Base-by-base conservation (phyloP, 2,888 invertebrate genomes). In the Oxytorus armatus region DNA sequence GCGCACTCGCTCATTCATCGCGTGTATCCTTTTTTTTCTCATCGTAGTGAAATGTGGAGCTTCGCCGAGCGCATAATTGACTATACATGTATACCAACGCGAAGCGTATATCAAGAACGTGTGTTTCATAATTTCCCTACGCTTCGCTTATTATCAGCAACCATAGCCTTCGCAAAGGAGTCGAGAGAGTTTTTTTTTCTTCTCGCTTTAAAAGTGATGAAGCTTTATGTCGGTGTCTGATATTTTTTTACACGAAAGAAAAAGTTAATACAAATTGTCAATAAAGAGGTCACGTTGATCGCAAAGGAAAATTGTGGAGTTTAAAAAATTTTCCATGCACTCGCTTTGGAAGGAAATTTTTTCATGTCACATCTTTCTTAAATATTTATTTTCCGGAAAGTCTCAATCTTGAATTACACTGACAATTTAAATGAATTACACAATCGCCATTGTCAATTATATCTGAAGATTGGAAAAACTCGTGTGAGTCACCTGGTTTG, bases 61-160 rank as follows among this genome's bases (percentile, higher is more conserved):
- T 80, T 73, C 55, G 23, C 33, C 69, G 65, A 74, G 77, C 78
- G 65, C 69, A 65, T 78, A 81, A 81, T 78, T 77, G 77, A 73
- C 55, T 68, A 55, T 51, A 42, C n/a, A n/a, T n/a, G 74, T 81
- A 78, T 77, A 72, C 53, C 36, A 57, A 42, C 39, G 33, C 47
- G 44, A 68, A 33, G 66, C 55, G 49, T 55, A n/a, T n/a, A 73
- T 47, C 68, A 74, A 59, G 57, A 39, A 25, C 65, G 55, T 14
- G 49, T 14, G 49, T 81, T 77, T 81, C 39, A 81, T 78, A 68
- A 81, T 81, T 74, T 57, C 69, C 73, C n/a, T n/a, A 74, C 72
- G 79, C 72, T 76, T 68, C 72, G 47, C 44, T 65, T 65, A 73
- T 80, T 72, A 61, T 72, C 55, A 61, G 29, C 49, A 39, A 42